Evolutionary conservation across 2,888 invertebrate genomes (phyloP).

Genomic region (Yponomeuta evonymella): DNA sequence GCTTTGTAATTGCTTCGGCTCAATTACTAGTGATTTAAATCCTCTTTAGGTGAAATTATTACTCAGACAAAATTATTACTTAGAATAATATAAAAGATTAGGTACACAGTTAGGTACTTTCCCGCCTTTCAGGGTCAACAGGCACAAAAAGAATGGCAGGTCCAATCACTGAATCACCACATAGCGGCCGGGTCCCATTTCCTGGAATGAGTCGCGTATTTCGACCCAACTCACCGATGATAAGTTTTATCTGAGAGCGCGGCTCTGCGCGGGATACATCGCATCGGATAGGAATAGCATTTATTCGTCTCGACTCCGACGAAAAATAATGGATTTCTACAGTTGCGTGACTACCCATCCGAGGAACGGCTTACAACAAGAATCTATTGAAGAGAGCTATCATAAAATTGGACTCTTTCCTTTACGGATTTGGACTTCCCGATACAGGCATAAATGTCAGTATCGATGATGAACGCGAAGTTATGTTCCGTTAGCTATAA

Average conservation of each 20-base stretch:
- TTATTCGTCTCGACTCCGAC: constrained; percentile 6
- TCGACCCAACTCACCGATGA: constrained; percentile 10
- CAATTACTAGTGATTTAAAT: too few species aligned
- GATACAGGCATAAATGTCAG: background rate
- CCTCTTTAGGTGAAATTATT: too few species aligned
- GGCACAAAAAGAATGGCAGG: background rate
- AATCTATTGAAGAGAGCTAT: constrained; percentile 5
- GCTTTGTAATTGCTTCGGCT: background rate
- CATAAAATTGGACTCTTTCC: background rate
- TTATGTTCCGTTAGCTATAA: background rate
- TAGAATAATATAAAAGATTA: too few species aligned
- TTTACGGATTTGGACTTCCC: background rate
- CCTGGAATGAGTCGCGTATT: constrained; percentile 8
- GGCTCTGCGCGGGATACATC: constrained; percentile 15
- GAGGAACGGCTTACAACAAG: background rate
- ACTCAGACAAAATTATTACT: too few species aligned
- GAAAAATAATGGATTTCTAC: constrained; percentile 9
- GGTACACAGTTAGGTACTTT: too few species aligned
- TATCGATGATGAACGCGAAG: constrained; percentile 4
- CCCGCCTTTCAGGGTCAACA: background rate
- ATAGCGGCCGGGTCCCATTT: background rate
- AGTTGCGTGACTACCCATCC: background rate
- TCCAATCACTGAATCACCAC: background rate
- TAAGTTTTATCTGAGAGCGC: constrained; percentile 17
- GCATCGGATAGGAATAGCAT: constrained; percentile 11